phyloP scores from a whole-genome alignment of 2,797 vertebrate species.

The Kryptolebias ocellatus region DNA sequence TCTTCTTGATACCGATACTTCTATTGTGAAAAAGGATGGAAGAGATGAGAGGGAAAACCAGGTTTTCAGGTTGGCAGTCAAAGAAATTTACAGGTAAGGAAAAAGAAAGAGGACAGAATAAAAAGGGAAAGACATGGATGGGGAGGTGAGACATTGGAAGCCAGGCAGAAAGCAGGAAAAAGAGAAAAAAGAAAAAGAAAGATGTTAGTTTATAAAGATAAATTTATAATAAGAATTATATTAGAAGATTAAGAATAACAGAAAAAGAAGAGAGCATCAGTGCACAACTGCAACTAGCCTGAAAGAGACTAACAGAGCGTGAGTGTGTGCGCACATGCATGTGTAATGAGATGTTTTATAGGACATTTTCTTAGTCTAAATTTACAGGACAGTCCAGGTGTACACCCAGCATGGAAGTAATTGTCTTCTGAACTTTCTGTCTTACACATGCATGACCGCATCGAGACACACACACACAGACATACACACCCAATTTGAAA shows the following conservation, averaged over 20 bases:
- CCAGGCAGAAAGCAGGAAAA: not conserved
- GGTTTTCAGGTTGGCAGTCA: constrained; percentile 4
- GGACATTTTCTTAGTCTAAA: constrained; percentile 28
- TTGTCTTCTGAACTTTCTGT: constrained; percentile 53
- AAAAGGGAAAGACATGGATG: constrained; percentile 11
- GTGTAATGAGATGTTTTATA: constrained; percentile 32
- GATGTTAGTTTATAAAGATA: constrained; percentile 44
- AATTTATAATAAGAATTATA: constrained; percentile 24
- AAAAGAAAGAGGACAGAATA: constrained; percentile 10
- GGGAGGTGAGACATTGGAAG: not conserved
- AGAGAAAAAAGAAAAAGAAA: constrained; percentile 26
- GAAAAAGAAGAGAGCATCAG: constrained; percentile 47
- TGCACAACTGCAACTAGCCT: constrained; percentile 12
- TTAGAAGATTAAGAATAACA: constrained; percentile 30
- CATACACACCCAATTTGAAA: constrained; percentile 19
- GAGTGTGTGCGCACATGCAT: constrained; percentile 12
- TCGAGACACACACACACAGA: constrained; percentile 26
- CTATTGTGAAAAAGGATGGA: constrained; percentile 68
- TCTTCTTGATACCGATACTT: constrained; percentile 95
- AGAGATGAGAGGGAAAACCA: constrained; percentile 2
- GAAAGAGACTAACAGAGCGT: constrained; percentile 17
- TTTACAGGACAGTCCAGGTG: constrained; percentile 50
- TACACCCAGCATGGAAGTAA: constrained; percentile 61
- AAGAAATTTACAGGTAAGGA: constrained; percentile 2
- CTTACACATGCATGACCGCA: constrained; percentile 21